phyloP scores from a whole-genome alignment of 2,797 vertebrate genomes.

The Falco novaeseelandiae region DNA sequence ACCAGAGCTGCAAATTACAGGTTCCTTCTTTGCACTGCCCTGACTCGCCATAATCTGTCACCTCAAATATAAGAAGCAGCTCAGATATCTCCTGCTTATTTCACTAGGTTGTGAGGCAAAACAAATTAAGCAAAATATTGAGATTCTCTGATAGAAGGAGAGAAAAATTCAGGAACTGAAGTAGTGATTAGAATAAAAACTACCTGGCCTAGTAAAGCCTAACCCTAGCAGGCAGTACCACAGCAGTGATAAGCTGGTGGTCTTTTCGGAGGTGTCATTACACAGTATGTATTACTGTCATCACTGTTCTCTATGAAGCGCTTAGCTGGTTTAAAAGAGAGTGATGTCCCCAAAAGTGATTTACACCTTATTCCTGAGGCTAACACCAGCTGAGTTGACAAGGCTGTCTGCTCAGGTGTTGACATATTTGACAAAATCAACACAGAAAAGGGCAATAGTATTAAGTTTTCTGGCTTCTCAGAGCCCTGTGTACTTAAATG shows the following conservation, averaged over 20 bases:
- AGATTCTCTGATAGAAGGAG: not conserved
- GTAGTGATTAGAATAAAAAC: not conserved
- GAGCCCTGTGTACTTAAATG: not conserved
- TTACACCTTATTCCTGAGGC: not conserved
- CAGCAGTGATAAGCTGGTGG: not conserved
- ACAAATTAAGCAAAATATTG: not conserved
- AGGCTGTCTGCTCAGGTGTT: not conserved
- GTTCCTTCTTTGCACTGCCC: not conserved
- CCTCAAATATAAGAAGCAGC: not conserved
- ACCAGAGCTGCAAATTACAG: not conserved
- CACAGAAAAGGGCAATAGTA: not conserved
- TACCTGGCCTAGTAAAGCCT: not conserved
- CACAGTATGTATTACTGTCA: fast-evolving
- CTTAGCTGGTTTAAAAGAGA: not conserved
- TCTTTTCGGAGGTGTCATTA: not conserved
- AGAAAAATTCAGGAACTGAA: not conserved
- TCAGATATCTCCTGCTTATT: not conserved
- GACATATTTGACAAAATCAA: not conserved
- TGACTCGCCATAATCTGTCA: not conserved
- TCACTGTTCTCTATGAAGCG: not conserved
- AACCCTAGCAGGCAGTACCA: not conserved
- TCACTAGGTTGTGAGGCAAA: not conserved
- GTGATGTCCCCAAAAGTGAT: not conserved
- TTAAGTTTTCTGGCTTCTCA: not conserved
- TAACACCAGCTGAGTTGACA: not conserved